Conservation (phyloP, 2,797 vertebrate genomes). For the Brotula barbata region DNA sequence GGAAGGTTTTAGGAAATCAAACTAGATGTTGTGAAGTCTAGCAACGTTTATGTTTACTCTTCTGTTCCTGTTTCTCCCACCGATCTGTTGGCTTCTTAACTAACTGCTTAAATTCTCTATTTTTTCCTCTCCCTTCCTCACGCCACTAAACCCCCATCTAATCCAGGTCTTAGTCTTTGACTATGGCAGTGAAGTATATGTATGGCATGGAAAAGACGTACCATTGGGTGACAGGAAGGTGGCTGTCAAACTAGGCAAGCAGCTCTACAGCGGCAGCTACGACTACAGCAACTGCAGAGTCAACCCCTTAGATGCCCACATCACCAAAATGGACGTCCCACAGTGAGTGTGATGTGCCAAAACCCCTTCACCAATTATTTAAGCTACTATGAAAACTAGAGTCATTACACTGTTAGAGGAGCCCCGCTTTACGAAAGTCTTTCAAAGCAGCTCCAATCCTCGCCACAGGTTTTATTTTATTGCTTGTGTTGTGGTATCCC, state of each 20-base stretch:
- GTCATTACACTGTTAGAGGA: too few species aligned
- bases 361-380: not conserved
- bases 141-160: not conserved
- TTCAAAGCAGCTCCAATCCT: too few species aligned
- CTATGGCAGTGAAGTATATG: slow-evolving; percentile 83
- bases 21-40: not conserved
- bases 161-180: slow-evolving; percentile 83
- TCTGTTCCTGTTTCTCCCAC: not conserved
- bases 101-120: not conserved
- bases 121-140: not conserved
- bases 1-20: not conserved
- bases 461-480: not conserved
- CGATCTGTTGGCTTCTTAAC: too few species aligned
- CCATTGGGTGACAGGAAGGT: slow-evolving; percentile 80
- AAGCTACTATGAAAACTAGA: too few species aligned
- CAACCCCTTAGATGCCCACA: slow-evolving; percentile 79
- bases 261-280: slow-evolving; percentile 78
- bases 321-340: slow-evolving; percentile 64
- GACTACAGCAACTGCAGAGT: slow-evolving; percentile 81
- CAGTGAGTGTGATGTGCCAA: slow-evolving; percentile 67
- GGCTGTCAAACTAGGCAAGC: slow-evolving; percentile 82
- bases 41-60: not conserved
- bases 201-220: slow-evolving; percentile 85
- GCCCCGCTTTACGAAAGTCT: too few species aligned
- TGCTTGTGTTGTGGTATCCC: slow-evolving; percentile 47